Evolutionary conservation across 2,797 vertebrate species (phyloP).

Genomic region (Hozukius guyotensis): DNA sequence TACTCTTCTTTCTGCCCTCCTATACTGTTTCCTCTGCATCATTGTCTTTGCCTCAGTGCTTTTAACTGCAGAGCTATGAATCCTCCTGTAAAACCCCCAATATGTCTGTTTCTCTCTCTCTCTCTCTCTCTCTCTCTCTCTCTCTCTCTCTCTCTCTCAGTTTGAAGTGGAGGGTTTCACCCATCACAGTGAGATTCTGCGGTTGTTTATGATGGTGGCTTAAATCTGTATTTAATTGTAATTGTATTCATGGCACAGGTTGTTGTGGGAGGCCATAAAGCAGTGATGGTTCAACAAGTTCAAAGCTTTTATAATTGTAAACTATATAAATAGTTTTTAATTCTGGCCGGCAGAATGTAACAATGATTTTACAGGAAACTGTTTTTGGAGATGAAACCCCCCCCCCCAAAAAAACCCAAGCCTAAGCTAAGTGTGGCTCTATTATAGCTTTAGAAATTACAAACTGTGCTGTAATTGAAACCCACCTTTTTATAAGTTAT

Average conservation of each 20-base stretch:
- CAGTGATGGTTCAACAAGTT: neutral
- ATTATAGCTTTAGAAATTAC: neutral
- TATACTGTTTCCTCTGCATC: neutral
- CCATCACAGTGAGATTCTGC: neutral
- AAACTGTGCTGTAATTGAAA: neutral
- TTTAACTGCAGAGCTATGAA: slow-evolving; percentile 29
- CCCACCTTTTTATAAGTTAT: neutral
- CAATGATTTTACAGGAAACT: neutral
- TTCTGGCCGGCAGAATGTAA: neutral
- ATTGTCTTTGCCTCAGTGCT: slow-evolving; percentile 1
- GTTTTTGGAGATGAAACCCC: neutral
- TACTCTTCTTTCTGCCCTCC: neutral
- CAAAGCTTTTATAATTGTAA: neutral
- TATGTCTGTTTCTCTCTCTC: neutral
- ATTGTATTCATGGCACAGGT: neutral
- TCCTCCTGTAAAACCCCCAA: slow-evolving; percentile 14
- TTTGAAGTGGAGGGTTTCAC: neutral
- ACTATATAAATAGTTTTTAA: neutral
- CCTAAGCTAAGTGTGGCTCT: neutral
- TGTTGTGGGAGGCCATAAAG: neutral
- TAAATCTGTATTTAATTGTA: neutral
- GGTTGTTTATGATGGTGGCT: neutral
- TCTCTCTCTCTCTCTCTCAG: neutral
- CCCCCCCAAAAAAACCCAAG: neutral
- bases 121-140: neutral